These are phyloP conservation scores for Drosophila kambysellisi DNA, from an alignment of 2,888 invertebrate species.

Conservation along the genomic window DNA sequence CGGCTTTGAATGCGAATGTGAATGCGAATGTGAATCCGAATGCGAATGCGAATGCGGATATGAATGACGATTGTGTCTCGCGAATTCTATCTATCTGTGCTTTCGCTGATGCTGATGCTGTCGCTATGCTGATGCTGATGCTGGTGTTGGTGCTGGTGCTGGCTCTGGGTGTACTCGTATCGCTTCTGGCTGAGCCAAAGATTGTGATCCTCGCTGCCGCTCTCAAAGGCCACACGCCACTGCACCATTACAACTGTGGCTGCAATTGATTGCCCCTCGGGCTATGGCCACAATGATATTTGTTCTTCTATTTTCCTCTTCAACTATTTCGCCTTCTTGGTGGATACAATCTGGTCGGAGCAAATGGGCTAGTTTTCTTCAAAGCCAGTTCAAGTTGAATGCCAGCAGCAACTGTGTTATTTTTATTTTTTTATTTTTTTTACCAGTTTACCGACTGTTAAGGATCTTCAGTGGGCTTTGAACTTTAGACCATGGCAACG, in stretches of 20 bases:
- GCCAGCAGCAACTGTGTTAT: background rate
- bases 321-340: background rate
- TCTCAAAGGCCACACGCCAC: conserved; percentile 44
- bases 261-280: conserved; percentile 10
- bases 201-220: conserved; percentile 57
- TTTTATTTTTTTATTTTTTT: background rate
- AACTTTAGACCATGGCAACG: conserved; percentile 36
- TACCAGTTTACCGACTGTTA: conserved; percentile 29
- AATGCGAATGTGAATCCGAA: background rate
- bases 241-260: conserved; percentile 62
- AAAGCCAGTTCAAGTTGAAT: conserved; percentile 22
- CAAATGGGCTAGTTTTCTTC: conserved; percentile 18
- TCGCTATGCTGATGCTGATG: background rate
- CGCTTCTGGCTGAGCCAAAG: conserved; percentile 51
- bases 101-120: background rate
- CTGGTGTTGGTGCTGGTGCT: conserved; percentile 46
- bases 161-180: conserved; percentile 71
- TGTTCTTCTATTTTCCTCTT: background rate
- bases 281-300: conserved; percentile 2
- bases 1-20: conserved; percentile 8
- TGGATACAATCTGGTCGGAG: background rate
- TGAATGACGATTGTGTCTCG: conserved; percentile 4
- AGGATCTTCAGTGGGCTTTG: conserved; percentile 38
- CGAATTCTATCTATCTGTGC: conserved; percentile 9
- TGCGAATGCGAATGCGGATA: background rate